Conservation (phyloP, 2,888 invertebrate genomes). For the Euspilapteryx auroguttella region DNA sequence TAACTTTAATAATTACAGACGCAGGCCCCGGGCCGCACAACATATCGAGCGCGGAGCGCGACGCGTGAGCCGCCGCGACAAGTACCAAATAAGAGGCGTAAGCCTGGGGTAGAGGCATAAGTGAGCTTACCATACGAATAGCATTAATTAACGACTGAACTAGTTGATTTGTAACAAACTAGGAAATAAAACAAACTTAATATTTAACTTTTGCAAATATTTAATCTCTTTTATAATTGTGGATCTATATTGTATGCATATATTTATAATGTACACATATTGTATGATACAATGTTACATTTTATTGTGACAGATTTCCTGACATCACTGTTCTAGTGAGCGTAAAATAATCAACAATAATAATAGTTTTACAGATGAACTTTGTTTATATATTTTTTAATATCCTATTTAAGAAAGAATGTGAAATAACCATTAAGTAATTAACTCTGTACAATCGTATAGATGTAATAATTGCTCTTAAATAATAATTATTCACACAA, state of each 20-base stretch:
- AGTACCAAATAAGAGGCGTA: conserved; percentile 15
- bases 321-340: conserved; percentile 25
- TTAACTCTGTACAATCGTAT: conserved; percentile 45
- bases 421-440: conserved; percentile 17
- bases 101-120: too few relatives aligned
- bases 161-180: conserved; percentile 3
- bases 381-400: conserved; percentile 2
- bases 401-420: conserved; percentile 19
- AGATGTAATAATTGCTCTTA: conserved; percentile 36
- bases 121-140: neutral
- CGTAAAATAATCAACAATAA: conserved; percentile 25
- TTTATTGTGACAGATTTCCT: conserved; percentile 34
- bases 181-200: conserved; percentile 31
- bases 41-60: conserved; percentile 25
- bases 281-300: conserved; percentile 51
- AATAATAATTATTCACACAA: conserved; percentile 56
- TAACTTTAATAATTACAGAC: too few relatives aligned
- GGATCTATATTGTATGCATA: conserved; percentile 42
- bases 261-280: conserved; percentile 59
- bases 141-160: conserved; percentile 3
- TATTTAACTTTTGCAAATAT: conserved; percentile 62
- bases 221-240: conserved; percentile 64
- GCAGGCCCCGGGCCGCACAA: conserved; percentile 64
- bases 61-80: conserved; percentile 15
- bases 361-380: conserved; percentile 22